Base-by-base conservation (phyloP, 2,797 vertebrate species). In the Danio albolineatus region DNA sequence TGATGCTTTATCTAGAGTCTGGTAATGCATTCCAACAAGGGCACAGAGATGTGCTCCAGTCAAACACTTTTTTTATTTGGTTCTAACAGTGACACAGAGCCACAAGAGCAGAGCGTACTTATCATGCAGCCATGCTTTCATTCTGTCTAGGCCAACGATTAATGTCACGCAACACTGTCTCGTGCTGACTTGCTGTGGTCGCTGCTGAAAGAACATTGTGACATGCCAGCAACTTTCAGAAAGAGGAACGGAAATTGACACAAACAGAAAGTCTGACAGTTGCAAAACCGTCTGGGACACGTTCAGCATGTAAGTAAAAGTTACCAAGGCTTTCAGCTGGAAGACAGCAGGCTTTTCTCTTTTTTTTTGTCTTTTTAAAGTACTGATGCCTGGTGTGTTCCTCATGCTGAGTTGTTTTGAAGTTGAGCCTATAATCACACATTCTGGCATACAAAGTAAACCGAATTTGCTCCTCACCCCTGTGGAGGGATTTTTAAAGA, bases 1-100 rank as follows among this genome's bases (percentile, higher is more conserved):
- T 60, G 54, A 83, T 76, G 71, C 17, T 62, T 71, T 64, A 75
- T 76, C 65, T 69, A 54, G 39, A 66, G 59, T 62, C 82, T 65
- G 56, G 21, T 7, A 73, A 43, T 80, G 57, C 73, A 80, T 76
- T 80, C 67, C 73, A 65, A 21, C 17, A 19, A 19, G 21, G 62
- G 56, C 65, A 64, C 59, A 75, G 21, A 54, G 17, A 10, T 48
- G 59, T 74, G 44, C 44, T 51, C 6, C 17, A 14, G 41, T 66
- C 21, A 67, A 46, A 39, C 41, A 7, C 9, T 28, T 57, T 12
- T 17, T 43, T n/a, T 6, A 13, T 53, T 17, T 2, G 4, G 39
- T 56, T 61, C 28, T 53, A 28, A 70, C 56, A 57, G 43, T 61
- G 70, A n/a, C 61, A 51, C 9, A 9, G 2, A 48, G 21, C 4